phyloP scores from a whole-genome alignment of 2,797 vertebrate species.

The Falco concolor region DNA sequence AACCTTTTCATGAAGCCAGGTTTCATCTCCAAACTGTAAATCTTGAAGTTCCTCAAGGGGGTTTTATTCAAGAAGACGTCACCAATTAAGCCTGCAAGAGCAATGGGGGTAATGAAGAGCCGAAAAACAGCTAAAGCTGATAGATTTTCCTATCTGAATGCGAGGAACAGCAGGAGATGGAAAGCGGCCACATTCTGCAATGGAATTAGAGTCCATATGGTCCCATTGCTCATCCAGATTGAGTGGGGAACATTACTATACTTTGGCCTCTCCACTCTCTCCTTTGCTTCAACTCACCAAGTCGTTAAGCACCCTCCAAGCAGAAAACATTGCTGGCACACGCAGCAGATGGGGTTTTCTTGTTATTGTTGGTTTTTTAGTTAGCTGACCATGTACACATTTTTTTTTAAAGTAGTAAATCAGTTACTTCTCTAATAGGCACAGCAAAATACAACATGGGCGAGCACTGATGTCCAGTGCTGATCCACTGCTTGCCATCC shows the following conservation, averaged over 20 bases:
- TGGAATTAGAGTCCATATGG: slow-evolving; percentile 18
- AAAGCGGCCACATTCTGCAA: slow-evolving; percentile 12
- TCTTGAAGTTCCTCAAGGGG: slow-evolving; percentile 87
- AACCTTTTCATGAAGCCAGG: slow-evolving; percentile 88
- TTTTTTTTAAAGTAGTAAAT: background rate
- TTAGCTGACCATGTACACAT: background rate
- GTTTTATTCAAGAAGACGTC: slow-evolving; percentile 86
- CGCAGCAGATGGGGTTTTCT: background rate
- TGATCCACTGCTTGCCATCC: background rate
- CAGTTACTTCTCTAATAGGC: background rate
- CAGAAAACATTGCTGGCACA: background rate
- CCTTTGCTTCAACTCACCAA: background rate
- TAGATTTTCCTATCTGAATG: background rate
- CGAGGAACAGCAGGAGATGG: background rate
- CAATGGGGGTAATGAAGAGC: slow-evolving; percentile 9
- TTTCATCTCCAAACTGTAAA: slow-evolving; percentile 94
- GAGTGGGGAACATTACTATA: background rate
- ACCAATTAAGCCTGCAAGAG: slow-evolving; percentile 86
- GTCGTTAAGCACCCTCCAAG: background rate
- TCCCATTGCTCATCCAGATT: slow-evolving; percentile 1
- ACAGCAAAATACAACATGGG: background rate
- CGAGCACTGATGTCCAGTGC: background rate
- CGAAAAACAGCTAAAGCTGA: slow-evolving; percentile 19
- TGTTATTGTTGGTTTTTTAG: background rate
- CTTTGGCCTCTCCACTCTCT: background rate